Conservation (phyloP, 2,797 vertebrate genomes). For the Gallinago stenura region DNA sequence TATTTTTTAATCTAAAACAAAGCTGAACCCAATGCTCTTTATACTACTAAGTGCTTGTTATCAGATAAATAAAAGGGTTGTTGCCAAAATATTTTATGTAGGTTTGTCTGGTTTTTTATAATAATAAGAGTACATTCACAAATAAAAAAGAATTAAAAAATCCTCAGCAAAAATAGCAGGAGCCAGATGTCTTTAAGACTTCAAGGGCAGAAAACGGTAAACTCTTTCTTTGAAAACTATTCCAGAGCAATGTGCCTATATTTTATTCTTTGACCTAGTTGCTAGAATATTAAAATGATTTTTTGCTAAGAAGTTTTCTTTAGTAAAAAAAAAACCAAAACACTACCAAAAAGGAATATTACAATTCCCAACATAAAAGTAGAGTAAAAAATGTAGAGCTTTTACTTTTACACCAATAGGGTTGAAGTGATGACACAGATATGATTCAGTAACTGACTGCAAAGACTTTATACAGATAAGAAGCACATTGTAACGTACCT, state of each 20-base stretch:
- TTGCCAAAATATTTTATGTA: conserved; percentile 8
- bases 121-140: neutral
- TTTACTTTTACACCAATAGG: neutral
- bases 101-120: neutral
- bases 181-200: neutral
- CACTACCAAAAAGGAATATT: neutral
- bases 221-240: neutral
- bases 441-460: conserved; percentile 57
- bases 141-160: neutral
- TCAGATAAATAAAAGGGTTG: neutral
- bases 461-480: conserved; percentile 58
- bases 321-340: neutral
- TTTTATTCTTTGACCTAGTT: neutral
- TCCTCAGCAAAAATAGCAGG: neutral
- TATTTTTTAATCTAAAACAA: neutral
- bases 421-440: conserved; percentile 23
- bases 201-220: neutral
- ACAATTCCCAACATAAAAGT: neutral
- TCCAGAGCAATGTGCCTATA: neutral
- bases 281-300: neutral
- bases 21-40: neutral
- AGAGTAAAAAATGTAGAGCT: neutral
- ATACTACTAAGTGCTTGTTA: neutral
- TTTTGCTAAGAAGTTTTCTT: neutral
- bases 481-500: neutral